These are phyloP conservation scores for Copsychus sechellarum DNA, from an alignment of 2,113 vertebrate species.

Conservation along the genomic window DNA sequence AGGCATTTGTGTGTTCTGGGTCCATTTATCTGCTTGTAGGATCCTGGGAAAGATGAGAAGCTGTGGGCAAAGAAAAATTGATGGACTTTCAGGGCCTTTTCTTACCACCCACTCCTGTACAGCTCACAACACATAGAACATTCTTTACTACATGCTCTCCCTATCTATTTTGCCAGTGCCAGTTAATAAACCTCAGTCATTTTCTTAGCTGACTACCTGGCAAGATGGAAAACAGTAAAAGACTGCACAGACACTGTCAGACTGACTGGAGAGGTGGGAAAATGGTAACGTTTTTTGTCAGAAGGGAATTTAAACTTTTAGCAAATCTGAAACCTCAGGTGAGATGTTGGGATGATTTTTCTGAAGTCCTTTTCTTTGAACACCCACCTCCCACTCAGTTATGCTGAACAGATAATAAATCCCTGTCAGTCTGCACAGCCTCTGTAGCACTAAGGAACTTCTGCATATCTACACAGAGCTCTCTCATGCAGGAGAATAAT, in stretches of 20 bases:
- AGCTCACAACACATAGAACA: neutral
- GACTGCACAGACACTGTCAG: neutral
- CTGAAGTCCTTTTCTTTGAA: neutral
- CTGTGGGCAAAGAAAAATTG: neutral
- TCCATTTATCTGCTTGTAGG: neutral
- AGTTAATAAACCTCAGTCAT: slow-evolving; percentile 39
- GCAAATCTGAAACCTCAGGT: slow-evolving; percentile 2
- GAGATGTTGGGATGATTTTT: neutral
- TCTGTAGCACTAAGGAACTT: neutral
- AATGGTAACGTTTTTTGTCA: neutral
- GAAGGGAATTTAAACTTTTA: neutral
- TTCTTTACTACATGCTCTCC: neutral
- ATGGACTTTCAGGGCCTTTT: neutral
- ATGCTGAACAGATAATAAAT: neutral
- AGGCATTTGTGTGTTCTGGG: neutral
- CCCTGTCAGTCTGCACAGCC: neutral
- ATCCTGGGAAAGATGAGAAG: neutral
- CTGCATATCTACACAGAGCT: neutral
- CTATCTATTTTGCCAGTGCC: slow-evolving; percentile 21
- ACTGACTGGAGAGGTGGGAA: neutral
- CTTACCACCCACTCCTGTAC: neutral
- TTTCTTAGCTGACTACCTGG: slow-evolving; percentile 3
- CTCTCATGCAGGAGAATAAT: neutral
- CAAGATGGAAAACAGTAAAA: neutral
- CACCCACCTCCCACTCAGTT: neutral